Percentiles rank a stretch among this genome's conserved stretches.
Conservation (phyloP, 2,888 invertebrate species). For the Eueremaeus valkanovi region DNA sequence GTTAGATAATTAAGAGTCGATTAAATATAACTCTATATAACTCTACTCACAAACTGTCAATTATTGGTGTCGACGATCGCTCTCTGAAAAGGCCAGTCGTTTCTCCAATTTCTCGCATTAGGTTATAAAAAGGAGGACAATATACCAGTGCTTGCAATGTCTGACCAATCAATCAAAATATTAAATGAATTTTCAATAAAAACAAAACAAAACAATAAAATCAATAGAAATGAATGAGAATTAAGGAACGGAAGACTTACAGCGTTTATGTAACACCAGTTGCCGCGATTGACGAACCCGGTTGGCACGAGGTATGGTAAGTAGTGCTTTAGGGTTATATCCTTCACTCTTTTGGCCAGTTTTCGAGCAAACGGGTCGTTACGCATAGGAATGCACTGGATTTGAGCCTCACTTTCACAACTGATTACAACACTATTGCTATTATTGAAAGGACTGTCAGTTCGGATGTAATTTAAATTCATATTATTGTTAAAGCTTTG, state of each 20-base stretch:
- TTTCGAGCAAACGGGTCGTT: slow-evolving; percentile 41
- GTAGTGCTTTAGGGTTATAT: slow-evolving; percentile 71
- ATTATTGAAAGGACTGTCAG: slow-evolving; percentile 11
- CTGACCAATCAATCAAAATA: slow-evolving; percentile 47
- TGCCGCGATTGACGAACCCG: slow-evolving; percentile 85
- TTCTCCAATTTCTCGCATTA: slow-evolving; percentile 71
- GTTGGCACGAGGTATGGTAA: slow-evolving; percentile 77
- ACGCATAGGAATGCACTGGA: slow-evolving; percentile 33
- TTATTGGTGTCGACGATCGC: slow-evolving; percentile 65
- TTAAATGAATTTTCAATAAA: background rate
- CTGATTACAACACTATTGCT: slow-evolving; percentile 20
- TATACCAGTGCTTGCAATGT: slow-evolving; percentile 88
- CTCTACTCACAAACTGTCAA: slow-evolving; percentile 80
- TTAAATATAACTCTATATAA: background rate
- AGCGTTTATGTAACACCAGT: slow-evolving; percentile 95
- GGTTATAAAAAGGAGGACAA: slow-evolving; percentile 91
- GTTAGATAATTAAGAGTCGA: background rate
- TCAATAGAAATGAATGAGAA: no score
- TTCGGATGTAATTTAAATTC: slow-evolving; percentile 12
- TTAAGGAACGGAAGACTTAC: slow-evolving; percentile 50
- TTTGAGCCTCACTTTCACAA: slow-evolving; percentile 24
- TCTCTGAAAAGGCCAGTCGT: slow-evolving; percentile 51
- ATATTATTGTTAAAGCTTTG: slow-evolving; percentile 15
- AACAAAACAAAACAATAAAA: slow-evolving; percentile 8
- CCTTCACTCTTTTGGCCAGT: slow-evolving; percentile 56